A percentile compares a stretch with the other conserved stretches of the same genome.
Conservation (phyloP, 37 sponge, comb jelly and placozoan genomes). For the Haliclona indistincta region DNA sequence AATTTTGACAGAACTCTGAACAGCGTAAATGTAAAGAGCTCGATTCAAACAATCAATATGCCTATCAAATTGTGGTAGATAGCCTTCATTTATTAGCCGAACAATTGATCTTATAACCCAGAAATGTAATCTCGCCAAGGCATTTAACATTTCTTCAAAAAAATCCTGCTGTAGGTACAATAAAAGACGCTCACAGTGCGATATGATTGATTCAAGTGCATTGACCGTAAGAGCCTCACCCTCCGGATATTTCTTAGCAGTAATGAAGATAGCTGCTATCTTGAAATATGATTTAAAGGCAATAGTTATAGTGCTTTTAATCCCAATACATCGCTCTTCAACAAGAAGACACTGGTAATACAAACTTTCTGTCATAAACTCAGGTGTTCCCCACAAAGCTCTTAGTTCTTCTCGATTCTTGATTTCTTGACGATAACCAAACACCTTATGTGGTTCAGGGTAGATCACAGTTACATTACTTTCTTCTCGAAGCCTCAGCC, state of each 20-base stretch:
- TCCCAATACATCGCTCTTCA: conserved; percentile 12
- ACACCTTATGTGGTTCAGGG: not conserved
- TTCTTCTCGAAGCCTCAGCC: not conserved
- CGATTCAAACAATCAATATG: not conserved
- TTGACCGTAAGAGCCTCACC: not conserved
- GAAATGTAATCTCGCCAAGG: too few species aligned
- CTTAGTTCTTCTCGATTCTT: not conserved
- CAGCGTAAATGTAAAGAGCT: too few species aligned
- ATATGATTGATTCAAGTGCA: not conserved
- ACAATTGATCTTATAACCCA: too few species aligned
- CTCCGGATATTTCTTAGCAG: not conserved
- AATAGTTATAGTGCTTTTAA: not conserved
- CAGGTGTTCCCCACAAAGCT: not conserved
- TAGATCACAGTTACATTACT: not conserved
- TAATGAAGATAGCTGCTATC: not conserved
- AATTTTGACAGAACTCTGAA: too few species aligned
- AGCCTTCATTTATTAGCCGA: too few species aligned
- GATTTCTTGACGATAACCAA: not conserved
- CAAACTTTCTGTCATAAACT: not conserved
- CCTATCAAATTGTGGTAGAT: not conserved
- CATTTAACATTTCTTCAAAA: too few species aligned
- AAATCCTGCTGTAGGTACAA: too few species aligned
- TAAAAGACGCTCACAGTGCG: too few species aligned
- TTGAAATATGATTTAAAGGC: not conserved
- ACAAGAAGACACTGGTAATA: not conserved